Base-by-base conservation (phyloP, 2,113 vertebrate genomes). In the Xiphorhynchus elegans region DNA sequence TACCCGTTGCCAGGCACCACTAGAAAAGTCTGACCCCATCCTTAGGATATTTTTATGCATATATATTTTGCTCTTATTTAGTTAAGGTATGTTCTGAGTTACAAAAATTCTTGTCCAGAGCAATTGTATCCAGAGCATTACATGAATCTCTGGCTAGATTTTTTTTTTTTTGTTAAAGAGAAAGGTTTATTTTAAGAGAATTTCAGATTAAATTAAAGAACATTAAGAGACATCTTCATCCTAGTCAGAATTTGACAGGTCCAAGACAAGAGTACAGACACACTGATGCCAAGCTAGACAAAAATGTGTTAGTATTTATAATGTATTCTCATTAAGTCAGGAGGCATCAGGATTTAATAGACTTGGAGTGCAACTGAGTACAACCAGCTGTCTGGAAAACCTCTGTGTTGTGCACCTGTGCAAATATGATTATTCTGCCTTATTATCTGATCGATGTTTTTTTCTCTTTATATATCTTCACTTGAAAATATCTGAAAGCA, bases 321-420 rank as follows among this genome's bases (percentile, higher is more conserved):
- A 76, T 24, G 14, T 69, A 69, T 68, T 63, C 82, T 85, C 82
- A 85, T 91, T 97, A 89, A 90, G 94, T 95, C 90, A 70, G 85
- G 86, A 94, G 59, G 66, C 77, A 62, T 40, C 46, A 86, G 80
- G 31, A 10, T 66, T 96, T 97, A 97, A 95, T 62, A 92, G 67
- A 94, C 70, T 91, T 96, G 69, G 55, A 96, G 88, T 90, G 88
- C 44, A 84, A 44, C 63, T 95, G 80, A 95, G 42, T 77, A 67
- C 76, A 86, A 85, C 70, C 96, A 97, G 92, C 84, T 97, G 95
- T 85, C 89, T 98, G 95, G 69, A 96, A 96, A 97, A 75, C 78
- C 74, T 84, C 72, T 84, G 56, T 47, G 62, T 77, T 91, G 78
- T 87, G 80, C 95, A 97, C 89, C 96, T 97, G 94, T 92, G 89